Evolutionary conservation across 2,113 vertebrate species (phyloP).

Genomic region (Tragelaphus imberbis): DNA sequence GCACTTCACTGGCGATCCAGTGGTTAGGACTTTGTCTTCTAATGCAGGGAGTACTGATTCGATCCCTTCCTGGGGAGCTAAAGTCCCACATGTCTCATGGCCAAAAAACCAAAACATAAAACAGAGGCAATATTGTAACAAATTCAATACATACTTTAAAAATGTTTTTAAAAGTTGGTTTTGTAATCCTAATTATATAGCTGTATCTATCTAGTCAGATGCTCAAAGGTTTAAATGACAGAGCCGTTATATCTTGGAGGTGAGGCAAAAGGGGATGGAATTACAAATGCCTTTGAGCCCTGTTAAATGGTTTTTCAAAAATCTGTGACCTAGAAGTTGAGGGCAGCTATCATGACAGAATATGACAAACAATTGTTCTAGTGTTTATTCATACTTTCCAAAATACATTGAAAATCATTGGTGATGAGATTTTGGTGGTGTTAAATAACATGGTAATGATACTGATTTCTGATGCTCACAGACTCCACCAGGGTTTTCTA

Average conservation of each 20-base stretch:
- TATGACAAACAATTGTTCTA: neutral
- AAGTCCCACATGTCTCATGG: neutral
- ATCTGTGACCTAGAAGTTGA: constrained; percentile 12
- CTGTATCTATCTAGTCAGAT: neutral
- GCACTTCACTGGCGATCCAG: neutral
- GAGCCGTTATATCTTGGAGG: neutral
- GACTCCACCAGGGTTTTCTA: neutral
- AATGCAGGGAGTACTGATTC: neutral
- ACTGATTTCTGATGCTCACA: neutral
- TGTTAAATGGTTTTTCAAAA: constrained; percentile 6
- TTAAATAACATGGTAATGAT: neutral
- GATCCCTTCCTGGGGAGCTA: neutral
- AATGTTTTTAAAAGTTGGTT: neutral
- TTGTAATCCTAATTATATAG: neutral
- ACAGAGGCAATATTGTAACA: neutral
- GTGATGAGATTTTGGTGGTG: neutral
- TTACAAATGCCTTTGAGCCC: constrained; percentile 29
- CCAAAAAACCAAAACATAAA: neutral
- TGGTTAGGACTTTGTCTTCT: neutral
- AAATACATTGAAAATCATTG: neutral
- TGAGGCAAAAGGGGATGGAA: neutral
- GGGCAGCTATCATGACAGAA: neutral
- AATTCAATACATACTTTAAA: neutral
- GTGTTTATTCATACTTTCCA: neutral
- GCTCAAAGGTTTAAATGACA: constrained; percentile 6